Evolutionary conservation across 2,888 invertebrate species (phyloP), one percentile per base, ranked within the genome.

Genomic region (Seira sanloemensis): DNA sequence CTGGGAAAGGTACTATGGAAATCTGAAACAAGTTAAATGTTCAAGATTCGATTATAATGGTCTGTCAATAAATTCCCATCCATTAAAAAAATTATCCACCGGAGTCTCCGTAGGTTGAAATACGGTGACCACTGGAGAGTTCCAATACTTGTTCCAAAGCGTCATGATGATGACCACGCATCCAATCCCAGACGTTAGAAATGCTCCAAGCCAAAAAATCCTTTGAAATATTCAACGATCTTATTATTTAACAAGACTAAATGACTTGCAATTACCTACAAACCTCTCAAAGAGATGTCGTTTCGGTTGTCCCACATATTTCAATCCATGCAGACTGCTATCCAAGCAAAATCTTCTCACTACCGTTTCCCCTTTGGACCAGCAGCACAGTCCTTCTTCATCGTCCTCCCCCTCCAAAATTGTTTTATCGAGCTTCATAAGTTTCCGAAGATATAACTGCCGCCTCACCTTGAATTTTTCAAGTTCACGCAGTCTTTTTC

Each of bases 1-100:
- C 88, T n/a, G 88, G 88, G 76, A 88, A 88, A 24, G 88, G 87
- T 2, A 88, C 87, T 9, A 81, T 37, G 4, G 37, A 37, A 7
- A 37, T 37, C 37, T 37, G 37, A 4, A 37, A 37, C 4, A 7
- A 7, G 37, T 37, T 37, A 37, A 37, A 37, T 37, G 37, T 12
- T 24, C 12, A 77, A n/a, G n/a, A n/a, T n/a, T n/a, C n/a, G n/a
- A n/a, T n/a, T n/a, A n/a, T n/a, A n/a, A n/a, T n/a, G n/a, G n/a
- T n/a, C n/a, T n/a, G n/a, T n/a, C n/a, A n/a, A n/a, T n/a, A n/a
- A 54, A 62, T 85, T 72, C 7, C 68, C 27, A 65, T 27, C 27
- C 12, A 37, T 37, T 37, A 7, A 12, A 12, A 37, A 12, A 37
- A 37, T 7, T 73, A 18, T 79, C 78, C 9, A 86, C 83, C 7